Percentiles rank a stretch among this genome's conserved stretches.
These are phyloP conservation scores for Heliothis subflexa DNA, from an alignment of 1,140 invertebrate species.

Conservation along the genomic window DNA sequence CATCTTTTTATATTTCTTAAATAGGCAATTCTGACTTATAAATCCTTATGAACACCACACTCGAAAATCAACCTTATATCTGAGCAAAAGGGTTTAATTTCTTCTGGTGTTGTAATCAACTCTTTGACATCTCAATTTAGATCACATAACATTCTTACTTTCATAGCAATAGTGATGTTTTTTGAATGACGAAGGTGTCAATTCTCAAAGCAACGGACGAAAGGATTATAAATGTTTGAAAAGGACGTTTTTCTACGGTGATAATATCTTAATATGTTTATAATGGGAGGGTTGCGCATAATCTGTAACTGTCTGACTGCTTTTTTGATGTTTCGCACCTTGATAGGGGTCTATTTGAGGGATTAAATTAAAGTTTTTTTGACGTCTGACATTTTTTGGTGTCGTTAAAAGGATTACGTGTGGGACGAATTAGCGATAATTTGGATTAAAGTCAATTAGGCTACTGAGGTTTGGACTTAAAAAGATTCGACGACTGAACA, in stretches of 20 bases:
- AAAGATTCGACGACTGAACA: background rate
- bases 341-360: constrained; percentile 67
- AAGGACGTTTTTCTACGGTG: constrained; percentile 71
- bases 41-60: constrained; percentile 53
- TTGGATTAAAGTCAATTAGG: constrained; percentile 5
- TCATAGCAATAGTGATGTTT: constrained; percentile 53
- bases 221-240: constrained; percentile 78
- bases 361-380: constrained; percentile 2
- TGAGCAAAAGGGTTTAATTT: constrained; percentile 46
- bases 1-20: constrained; percentile 66
- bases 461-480: background rate
- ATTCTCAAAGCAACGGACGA: constrained; percentile 65
- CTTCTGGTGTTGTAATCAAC: constrained; percentile 50
- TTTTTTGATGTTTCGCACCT: constrained; percentile 79
- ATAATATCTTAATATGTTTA: constrained; percentile 85
- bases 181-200: constrained; percentile 58
- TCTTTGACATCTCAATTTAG: constrained; percentile 67
- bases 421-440: constrained; percentile 28
- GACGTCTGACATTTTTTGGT: constrained; percentile 9
- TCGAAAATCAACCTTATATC: constrained; percentile 39
- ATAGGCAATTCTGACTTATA: constrained; percentile 64
- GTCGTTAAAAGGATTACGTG: constrained; percentile 18
- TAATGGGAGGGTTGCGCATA: constrained; percentile 77
- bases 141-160: constrained; percentile 44
- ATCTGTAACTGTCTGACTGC: constrained; percentile 82